These are phyloP conservation scores for Meta bourneti DNA, from an alignment of 2,888 invertebrate species.

Conservation along the genomic window DNA sequence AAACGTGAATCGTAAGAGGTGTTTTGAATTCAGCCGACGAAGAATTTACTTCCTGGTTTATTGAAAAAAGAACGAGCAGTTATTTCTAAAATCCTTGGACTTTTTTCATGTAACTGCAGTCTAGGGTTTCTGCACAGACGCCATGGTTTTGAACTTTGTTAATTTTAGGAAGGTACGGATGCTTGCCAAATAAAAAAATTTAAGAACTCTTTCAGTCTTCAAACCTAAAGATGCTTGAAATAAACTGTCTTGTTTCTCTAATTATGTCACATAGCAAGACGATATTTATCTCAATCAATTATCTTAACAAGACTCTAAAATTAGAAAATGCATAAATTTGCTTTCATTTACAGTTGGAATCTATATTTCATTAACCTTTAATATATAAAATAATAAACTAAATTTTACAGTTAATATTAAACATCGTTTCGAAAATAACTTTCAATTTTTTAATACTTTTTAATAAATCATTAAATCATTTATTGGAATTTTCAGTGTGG, in stretches of 20 bases:
- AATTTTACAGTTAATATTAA: too few species aligned
- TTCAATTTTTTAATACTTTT: too few species aligned
- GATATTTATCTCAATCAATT: neutral
- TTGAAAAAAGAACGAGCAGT: neutral
- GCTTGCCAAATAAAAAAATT: slow-evolving; percentile 26
- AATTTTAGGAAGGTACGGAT: slow-evolving; percentile 18
- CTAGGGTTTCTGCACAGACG: neutral
- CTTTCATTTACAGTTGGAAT: too few species aligned
- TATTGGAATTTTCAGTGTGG: too few species aligned
- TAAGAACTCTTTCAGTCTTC: neutral
- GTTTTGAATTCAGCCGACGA: too few species aligned
- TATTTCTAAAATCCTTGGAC: slow-evolving; percentile 1
- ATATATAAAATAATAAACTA: too few species aligned
- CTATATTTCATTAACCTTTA: too few species aligned
- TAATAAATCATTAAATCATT: too few species aligned
- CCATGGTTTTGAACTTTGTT: neutral
- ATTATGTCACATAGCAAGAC: neutral
- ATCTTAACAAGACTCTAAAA: too few species aligned
- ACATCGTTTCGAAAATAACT: too few species aligned
- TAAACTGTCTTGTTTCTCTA: neutral
- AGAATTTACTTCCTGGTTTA: slow-evolving; percentile 11
- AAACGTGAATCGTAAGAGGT: too few species aligned
- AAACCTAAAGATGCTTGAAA: neutral
- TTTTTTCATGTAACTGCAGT: neutral
- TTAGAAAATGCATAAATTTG: too few species aligned